Evolutionary conservation across 2,888 invertebrate genomes (phyloP).

Genomic region (Eupithecia exiguata): DNA sequence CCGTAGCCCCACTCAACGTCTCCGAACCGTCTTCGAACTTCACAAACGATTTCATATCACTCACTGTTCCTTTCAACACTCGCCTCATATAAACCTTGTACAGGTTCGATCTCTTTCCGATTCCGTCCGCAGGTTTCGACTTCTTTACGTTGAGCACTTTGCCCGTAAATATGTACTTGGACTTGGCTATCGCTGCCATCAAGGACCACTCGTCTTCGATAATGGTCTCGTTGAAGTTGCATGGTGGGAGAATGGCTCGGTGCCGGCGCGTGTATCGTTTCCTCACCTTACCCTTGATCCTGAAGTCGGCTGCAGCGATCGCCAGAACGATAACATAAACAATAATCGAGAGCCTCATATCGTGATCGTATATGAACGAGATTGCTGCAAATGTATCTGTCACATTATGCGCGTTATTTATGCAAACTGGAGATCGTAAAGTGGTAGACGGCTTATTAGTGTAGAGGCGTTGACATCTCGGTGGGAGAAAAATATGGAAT

Average conservation of each 20-base stretch:
- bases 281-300: constrained; percentile 79
- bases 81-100: constrained; percentile 77
- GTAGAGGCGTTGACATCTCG: constrained; percentile 74
- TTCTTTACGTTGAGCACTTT: constrained; percentile 79
- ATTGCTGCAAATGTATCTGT: constrained; percentile 74
- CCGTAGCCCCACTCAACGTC: constrained; percentile 71
- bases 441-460: constrained; percentile 68
- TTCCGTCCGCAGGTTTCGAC: constrained; percentile 62
- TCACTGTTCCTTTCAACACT: constrained; percentile 75
- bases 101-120: constrained; percentile 70
- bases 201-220: constrained; percentile 80
- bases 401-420: constrained; percentile 80
- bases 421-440: constrained; percentile 68
- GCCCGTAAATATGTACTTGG: constrained; percentile 80
- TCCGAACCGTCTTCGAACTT: constrained; percentile 65
- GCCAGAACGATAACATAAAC: constrained; percentile 75
- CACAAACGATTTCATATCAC: constrained; percentile 68
- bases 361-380: constrained; percentile 70
- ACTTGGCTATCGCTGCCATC: constrained; percentile 79
- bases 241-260: constrained; percentile 73
- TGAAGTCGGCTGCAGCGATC: constrained; percentile 75
- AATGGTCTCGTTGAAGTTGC: constrained; percentile 80
- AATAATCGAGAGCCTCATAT: constrained; percentile 76
- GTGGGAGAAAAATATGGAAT: constrained; percentile 69
- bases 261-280: constrained; percentile 76